Evolutionary conservation across 2,113 vertebrate species (phyloP).

Genomic region (Rhinopomastus cyanomelas): DNA sequence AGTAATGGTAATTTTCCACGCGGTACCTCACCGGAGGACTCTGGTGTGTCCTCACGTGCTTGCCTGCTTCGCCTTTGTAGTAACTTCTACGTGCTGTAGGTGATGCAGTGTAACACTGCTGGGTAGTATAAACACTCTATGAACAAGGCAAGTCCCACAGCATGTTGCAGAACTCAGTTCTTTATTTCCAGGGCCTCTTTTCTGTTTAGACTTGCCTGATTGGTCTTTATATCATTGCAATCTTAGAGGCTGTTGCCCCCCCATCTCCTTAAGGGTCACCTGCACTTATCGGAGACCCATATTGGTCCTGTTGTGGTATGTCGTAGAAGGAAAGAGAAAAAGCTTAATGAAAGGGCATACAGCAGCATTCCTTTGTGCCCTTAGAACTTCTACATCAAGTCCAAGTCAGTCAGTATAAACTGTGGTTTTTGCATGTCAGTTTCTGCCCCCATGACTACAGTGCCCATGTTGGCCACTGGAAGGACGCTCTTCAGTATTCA

Average conservation of each 20-base stretch:
- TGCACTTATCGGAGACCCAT: neutral
- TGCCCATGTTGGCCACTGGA: accelerated
- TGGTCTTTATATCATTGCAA: neutral
- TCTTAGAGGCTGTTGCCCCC: neutral
- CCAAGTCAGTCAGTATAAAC: neutral
- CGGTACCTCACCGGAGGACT: neutral
- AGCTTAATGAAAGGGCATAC: neutral
- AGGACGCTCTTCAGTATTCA: neutral
- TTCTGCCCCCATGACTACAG: neutral
- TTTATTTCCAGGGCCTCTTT: neutral
- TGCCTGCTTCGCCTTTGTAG: neutral
- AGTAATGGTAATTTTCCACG: neutral
- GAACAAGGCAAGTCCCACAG: neutral
- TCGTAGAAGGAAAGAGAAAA: neutral
- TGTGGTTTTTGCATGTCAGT: accelerated
- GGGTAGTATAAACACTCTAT: neutral
- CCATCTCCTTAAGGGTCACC: neutral
- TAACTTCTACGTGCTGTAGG: accelerated
- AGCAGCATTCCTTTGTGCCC: neutral
- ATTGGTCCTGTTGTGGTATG: accelerated
- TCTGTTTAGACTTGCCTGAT: neutral
- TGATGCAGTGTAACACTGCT: neutral
- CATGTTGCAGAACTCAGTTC: neutral
- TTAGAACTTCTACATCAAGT: neutral
- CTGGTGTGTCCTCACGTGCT: neutral